These are phyloP conservation scores for Menura novaehollandiae DNA, from an alignment of 2,113 vertebrate species.

Conservation along the genomic window DNA sequence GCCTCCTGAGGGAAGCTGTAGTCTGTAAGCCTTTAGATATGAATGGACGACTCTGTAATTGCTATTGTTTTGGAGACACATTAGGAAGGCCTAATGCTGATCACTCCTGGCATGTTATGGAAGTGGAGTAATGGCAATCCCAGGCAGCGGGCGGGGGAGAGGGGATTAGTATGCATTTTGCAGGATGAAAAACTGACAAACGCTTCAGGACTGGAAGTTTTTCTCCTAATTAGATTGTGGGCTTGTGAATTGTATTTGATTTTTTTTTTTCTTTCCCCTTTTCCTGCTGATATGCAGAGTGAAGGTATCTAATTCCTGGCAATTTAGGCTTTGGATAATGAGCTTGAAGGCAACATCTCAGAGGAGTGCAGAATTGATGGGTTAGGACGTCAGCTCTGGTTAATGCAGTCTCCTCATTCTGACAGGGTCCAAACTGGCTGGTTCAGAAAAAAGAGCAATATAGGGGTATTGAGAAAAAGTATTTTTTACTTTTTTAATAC, in stretches of 20 bases:
- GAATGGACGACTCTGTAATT: conserved; percentile 58
- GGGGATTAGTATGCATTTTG: neutral
- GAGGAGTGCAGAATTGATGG: neutral
- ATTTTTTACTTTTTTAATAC: neutral
- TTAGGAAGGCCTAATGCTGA: conserved; percentile 43
- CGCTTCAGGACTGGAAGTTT: conserved; percentile 8
- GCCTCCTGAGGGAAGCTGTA: conserved; percentile 59
- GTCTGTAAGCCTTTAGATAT: conserved; percentile 53
- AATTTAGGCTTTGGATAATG: conserved; percentile 29
- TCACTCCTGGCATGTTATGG: conserved; percentile 15
- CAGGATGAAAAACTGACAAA: conserved; percentile 9
- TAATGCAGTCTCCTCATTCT: neutral
- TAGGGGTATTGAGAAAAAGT: neutral
- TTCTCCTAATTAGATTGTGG: conserved; percentile 3
- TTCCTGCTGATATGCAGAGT: neutral
- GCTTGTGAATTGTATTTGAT: neutral
- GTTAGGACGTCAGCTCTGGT: neutral
- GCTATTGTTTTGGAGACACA: conserved; percentile 50
- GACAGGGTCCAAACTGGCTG: neutral
- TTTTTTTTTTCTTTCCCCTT: neutral
- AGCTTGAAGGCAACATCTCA: neutral
- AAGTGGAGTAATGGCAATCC: neutral
- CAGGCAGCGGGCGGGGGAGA: neutral
- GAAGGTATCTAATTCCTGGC: conserved; percentile 4
- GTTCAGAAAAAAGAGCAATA: neutral